Base-by-base conservation (phyloP, 1,140 invertebrate genomes). In the Drosophila melanica region DNA sequence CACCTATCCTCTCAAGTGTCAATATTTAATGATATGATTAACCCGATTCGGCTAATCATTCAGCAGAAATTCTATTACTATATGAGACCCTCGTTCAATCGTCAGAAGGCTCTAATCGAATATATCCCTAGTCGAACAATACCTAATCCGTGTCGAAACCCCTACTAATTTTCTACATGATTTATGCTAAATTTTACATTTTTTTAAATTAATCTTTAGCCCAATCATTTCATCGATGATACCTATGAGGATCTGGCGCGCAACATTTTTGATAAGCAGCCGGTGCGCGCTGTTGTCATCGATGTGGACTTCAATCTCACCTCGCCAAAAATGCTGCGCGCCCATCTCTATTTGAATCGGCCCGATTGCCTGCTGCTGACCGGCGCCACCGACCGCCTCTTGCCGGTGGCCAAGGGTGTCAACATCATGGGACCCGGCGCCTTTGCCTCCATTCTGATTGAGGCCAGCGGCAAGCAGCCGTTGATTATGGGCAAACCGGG, bases 401-500 rank as follows among this genome's bases (percentile, higher is more conserved):
- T 93, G 9, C 92, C 93, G 18, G 76, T 93, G 11, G 84, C 18
- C 20, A 85, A 79, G n/a, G 76, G 55, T 3, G 11, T 90, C 0
- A 76, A 65, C n/a, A 74, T 91, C 3, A 75, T 91, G 5, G 90
- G 94, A 12, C 90, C 92, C 0, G 93, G 93, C 1, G 71, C 91
- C 6, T 93, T 94, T 45, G 77, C 86, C 2, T 92, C 94, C 2
- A 77, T 94, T 18, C 85, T 94, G 6, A 84, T 75, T 1, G 77
- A 92, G 12, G 78, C 92, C 30, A 91, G 81, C 8, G 92, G 92
- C 45, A 91, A 91, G 20, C 14, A 84, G 7, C 92, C 94, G 0
- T 82, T 93, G 0, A 53, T 77, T 3, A 78, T 94, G 51, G 94
- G 93, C 0, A 95, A 95, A 65, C 94, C 94, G 0, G 93, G 94